Evolutionary conservation across 2,113 vertebrate genomes (phyloP), one percentile per base, ranked within the genome.

Genomic region (Callithrix jacchus): DNA sequence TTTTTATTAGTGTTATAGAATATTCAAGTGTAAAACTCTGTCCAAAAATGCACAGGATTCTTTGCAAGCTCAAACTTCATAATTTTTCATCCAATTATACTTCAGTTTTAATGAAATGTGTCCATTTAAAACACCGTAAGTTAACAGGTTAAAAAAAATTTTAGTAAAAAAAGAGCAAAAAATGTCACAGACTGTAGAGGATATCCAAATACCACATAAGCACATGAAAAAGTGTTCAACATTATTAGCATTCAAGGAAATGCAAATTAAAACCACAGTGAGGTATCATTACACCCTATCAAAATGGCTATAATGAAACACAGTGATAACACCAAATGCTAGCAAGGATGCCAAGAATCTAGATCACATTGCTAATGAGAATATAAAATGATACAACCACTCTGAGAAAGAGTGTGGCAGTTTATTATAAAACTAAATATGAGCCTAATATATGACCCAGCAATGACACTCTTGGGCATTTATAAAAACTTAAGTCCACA

Each of bases 131-230:
- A 64, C 25, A 89, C 13, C 21, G 52, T 64, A 37, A 89, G 49
- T 94, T 13, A 89, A 47, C 18, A 84, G 32, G 32, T 58, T 64
- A 86, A 79, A 90, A 54, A 45, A 83, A 40, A 27, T 40, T 68
- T 68, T 76, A 76, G 47, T 81, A 58, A 68, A 81, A 94, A 95
- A 90, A 70, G 49, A 49, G 35, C n/a, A 93, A 90, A 93, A 93
- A 68, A 73, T 25, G 52, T 52, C 25, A 64, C 16, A 73, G 16
- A 74, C 79, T 21, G 45, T 30, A 32, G 56, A 84, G 7, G 35
- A 54, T 79, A 76, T 83, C 64, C 73, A 56, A n/a, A 47, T 70
- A 80, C 20, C 49, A 89, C 32, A 79, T 92, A 61, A 94, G 42
- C 79, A 79, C 61, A 71, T 85, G 91, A 52, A 71, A 79, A 79